These are phyloP conservation scores for Corvus cornix DNA, from an alignment of 2,113 vertebrate genomes.

Conservation along the genomic window DNA sequence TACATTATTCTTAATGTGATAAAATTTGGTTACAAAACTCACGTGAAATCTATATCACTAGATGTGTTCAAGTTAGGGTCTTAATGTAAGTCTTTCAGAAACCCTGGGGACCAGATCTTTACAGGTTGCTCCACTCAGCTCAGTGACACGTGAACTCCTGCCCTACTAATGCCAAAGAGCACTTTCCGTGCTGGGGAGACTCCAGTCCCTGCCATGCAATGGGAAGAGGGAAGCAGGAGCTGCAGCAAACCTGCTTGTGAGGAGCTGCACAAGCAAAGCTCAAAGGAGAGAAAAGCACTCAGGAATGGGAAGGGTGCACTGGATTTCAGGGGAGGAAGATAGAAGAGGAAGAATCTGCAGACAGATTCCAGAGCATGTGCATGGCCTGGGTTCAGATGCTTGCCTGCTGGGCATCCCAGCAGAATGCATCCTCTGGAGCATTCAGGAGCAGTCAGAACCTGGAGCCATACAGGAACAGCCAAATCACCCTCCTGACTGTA, in stretches of 20 bases:
- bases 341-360: too few relatives aligned
- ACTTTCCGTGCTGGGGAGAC: neutral
- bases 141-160: accelerated
- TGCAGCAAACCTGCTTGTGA: neutral
- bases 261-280: neutral
- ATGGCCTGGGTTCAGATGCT: accelerated
- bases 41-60: neutral
- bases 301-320: accelerated
- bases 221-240: neutral
- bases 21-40: neutral
- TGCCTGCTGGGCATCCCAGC: accelerated
- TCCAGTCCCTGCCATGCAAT: too few relatives aligned
- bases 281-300: neutral
- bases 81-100: neutral
- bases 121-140: too few relatives aligned
- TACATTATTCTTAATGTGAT: neutral
- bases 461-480: neutral
- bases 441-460: neutral
- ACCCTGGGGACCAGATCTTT: too few relatives aligned
- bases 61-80: accelerated
- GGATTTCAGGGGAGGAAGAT: neutral
- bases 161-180: neutral
- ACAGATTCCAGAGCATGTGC: neutral
- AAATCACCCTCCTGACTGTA: neutral
- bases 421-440: neutral